Conservation (phyloP, 2,888 invertebrate genomes). For the Phortica magna region DNA sequence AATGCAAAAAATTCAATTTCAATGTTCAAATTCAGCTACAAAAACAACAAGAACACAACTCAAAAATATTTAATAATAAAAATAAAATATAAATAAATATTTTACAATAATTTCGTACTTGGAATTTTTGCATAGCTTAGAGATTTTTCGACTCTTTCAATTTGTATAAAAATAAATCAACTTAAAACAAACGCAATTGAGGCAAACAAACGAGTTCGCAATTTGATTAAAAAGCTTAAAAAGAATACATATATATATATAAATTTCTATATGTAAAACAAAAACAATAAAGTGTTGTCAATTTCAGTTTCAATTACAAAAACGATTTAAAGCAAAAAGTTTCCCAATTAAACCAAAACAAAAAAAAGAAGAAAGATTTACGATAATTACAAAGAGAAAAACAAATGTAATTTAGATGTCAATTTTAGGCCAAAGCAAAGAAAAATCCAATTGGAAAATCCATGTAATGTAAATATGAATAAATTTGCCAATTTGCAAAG, state of each 20-base stretch:
- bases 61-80: constrained; percentile 20
- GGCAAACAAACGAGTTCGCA: not conserved
- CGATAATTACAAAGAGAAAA: not conserved
- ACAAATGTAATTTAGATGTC: constrained; percentile 8
- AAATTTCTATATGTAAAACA: not conserved
- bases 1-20: constrained; percentile 32
- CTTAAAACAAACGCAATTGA: not conserved
- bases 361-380: not conserved
- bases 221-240: not conserved
- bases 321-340: constrained; percentile 9
- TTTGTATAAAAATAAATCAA: not conserved
- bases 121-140: not conserved
- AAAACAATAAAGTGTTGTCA: constrained; percentile 13
- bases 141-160: constrained; percentile 9
- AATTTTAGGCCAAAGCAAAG: constrained; percentile 12
- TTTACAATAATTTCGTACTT: constrained; percentile 2
- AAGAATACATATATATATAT: not conserved
- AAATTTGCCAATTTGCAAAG: not conserved
- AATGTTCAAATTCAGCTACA: constrained; percentile 8
- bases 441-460: not conserved
- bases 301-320: constrained; percentile 26
- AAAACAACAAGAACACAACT: constrained; percentile 28
- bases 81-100: not conserved
- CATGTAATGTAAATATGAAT: not conserved
- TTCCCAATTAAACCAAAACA: not conserved